Conservation (phyloP, 1,140 invertebrate species). For the Maconellicoccus hirsutus region DNA sequence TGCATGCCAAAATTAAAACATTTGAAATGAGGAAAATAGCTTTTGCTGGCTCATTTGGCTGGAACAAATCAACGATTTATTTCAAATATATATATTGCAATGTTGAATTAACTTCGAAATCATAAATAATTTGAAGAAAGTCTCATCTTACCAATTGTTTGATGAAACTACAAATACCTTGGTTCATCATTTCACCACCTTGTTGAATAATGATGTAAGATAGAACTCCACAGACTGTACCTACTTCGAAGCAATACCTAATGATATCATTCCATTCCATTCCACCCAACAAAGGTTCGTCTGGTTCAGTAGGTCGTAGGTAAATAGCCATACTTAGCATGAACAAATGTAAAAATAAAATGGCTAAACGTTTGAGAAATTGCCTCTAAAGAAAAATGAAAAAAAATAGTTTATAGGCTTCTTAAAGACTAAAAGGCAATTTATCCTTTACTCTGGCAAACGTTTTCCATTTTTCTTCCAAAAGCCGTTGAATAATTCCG, state of each 20-base stretch:
- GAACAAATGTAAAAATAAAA: conserved; percentile 75
- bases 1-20: conserved; percentile 79
- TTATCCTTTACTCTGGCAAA: conserved; percentile 67
- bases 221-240: conserved; percentile 70
- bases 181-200: conserved; percentile 85
- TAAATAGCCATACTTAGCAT: conserved; percentile 83
- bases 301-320: conserved; percentile 52
- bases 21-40: conserved; percentile 87
- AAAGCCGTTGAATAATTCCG: conserved; percentile 88
- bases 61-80: conserved; percentile 31
- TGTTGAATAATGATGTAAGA: conserved; percentile 84
- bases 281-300: conserved; percentile 41
- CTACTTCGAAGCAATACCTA: conserved; percentile 66
- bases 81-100: neutral
- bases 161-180: conserved; percentile 77
- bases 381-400: conserved; percentile 51
- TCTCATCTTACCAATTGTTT: conserved; percentile 69
- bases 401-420: conserved; percentile 16
- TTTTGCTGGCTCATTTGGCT: conserved; percentile 89
- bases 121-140: too few species aligned
- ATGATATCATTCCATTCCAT: conserved; percentile 40
- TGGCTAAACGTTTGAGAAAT: conserved; percentile 79
- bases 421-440: neutral
- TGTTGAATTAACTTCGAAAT: conserved; percentile 26
- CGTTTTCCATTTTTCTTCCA: conserved; percentile 99